phyloP scores from a whole-genome alignment of 2,888 invertebrate species.

The Noctua janthe region DNA sequence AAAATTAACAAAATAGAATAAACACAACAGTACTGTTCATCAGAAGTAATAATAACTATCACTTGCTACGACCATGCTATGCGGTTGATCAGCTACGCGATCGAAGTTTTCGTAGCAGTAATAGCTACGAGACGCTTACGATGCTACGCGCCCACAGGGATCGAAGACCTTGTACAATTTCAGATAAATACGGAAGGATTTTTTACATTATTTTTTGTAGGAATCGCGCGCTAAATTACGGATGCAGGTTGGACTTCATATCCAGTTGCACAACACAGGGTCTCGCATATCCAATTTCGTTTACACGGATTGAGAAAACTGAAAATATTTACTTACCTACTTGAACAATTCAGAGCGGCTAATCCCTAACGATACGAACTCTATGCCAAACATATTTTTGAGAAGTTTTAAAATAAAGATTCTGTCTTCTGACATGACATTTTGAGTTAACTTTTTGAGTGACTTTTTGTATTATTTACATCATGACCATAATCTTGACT shows the following conservation, averaged over 20 bases:
- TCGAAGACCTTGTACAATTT: neutral
- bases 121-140: neutral
- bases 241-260: neutral
- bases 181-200: neutral
- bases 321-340: neutral
- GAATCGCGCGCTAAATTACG: neutral
- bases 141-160: neutral
- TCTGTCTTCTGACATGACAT: constrained; percentile 2
- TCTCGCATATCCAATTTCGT: neutral
- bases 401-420: neutral
- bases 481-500: neutral
- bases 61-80: neutral
- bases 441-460: constrained; percentile 11
- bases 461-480: constrained; percentile 1
- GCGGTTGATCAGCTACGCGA: constrained; percentile 2
- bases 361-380: neutral
- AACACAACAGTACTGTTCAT: neutral
- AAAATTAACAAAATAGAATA: too few species aligned
- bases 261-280: neutral
- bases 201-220: neutral
- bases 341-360: neutral
- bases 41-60: neutral
- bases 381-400: neutral
- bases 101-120: neutral
- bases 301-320: neutral